Percentiles rank a stretch among this genome's conserved stretches.
Conservation (phyloP, 2,113 vertebrate species). For the Asarcornis scutulata region DNA sequence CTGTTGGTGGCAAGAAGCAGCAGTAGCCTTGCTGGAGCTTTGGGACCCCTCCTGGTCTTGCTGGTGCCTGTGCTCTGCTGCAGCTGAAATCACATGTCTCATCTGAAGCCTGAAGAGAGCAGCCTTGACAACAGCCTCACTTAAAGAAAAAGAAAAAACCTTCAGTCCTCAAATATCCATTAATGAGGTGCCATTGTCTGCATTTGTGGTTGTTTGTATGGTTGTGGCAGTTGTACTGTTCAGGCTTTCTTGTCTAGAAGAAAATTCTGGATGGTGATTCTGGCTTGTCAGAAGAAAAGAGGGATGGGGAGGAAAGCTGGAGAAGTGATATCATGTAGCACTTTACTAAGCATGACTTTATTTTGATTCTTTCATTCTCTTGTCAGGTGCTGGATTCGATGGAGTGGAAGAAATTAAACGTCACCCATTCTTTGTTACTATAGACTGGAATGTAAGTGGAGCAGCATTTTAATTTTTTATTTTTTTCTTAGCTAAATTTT, state of each 20-base stretch:
- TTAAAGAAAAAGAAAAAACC: not conserved
- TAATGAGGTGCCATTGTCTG: not conserved
- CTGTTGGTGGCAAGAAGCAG: not conserved
- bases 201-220: not conserved
- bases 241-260: not conserved
- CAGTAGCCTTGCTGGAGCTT: not conserved
- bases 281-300: not conserved
- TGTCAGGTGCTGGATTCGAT: constrained; percentile 90
- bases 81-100: not conserved
- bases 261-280: not conserved
- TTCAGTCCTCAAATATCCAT: not conserved
- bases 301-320: not conserved
- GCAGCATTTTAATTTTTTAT: rapidly evolving
- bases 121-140: not conserved
- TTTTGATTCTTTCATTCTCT: not conserved
- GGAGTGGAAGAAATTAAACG: constrained; percentile 96
- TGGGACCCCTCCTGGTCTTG: not conserved
- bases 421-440: constrained; percentile 90
- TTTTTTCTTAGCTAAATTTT: not conserved
- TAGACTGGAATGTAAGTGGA: constrained; percentile 93
- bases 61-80: rapidly evolving
- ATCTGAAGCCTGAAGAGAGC: not conserved
- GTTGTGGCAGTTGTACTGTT: not conserved
- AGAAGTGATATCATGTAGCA: not conserved
- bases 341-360: not conserved